Percentiles rank a stretch among this genome's conserved stretches.
phyloP scores from a whole-genome alignment of 2,888 invertebrate genomes.

The Ferdinandea cuprea region DNA sequence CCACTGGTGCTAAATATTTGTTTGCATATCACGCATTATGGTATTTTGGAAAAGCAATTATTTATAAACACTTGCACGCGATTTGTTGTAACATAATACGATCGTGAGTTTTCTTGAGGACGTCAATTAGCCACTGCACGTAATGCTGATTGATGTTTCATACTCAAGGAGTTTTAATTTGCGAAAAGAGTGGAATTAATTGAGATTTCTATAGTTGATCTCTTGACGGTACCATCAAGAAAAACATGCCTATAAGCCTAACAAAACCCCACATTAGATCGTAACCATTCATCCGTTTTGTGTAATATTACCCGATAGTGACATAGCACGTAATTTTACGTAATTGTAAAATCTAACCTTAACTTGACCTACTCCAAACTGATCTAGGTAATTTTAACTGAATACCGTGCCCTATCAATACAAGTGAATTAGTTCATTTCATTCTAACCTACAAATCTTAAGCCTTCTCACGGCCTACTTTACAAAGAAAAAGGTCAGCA shows the following conservation, averaged over 20 bases:
- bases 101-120: conserved; percentile 39
- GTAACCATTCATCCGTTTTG: no score
- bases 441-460: not conserved
- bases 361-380: no score
- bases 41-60: conserved; percentile 23
- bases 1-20: conserved; percentile 16
- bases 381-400: no score
- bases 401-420: no score
- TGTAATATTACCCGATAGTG: no score
- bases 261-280: no score
- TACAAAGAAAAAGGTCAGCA: not conserved
- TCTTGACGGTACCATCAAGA: no score
- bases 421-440: no score
- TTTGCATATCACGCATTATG: conserved; percentile 41
- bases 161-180: not conserved
- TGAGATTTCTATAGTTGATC: not conserved
- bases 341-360: no score
- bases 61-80: conserved; percentile 28
- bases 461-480: not conserved
- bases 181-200: not conserved
- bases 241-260: no score
- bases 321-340: no score
- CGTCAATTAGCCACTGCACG: conserved; percentile 12
- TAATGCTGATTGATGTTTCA: not conserved
- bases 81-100: conserved; percentile 42